Conservation (phyloP, 1,140 invertebrate genomes). For the Reticulitermes speratus region DNA sequence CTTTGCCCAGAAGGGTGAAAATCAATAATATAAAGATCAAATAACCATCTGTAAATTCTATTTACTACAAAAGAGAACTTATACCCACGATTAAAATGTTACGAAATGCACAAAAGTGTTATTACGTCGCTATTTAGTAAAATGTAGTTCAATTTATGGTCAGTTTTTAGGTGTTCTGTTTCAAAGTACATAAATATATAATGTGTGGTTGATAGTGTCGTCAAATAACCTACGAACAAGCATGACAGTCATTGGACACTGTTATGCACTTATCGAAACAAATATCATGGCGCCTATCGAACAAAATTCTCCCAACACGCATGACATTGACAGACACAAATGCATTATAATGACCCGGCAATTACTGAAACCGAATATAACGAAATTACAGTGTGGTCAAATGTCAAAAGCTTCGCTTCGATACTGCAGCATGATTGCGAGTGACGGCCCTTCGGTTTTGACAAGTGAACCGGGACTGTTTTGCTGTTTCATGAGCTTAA, state of each 20-base stretch:
- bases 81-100: too few species aligned
- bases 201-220: too few species aligned
- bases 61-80: too few species aligned
- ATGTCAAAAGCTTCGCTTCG: background rate
- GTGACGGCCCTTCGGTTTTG: background rate
- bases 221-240: too few species aligned
- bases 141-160: too few species aligned
- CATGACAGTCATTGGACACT: background rate
- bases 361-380: background rate
- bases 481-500: background rate
- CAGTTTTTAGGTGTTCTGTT: too few species aligned
- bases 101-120: too few species aligned
- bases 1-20: too few species aligned
- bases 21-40: too few species aligned
- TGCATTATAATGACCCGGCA: background rate
- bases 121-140: too few species aligned
- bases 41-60: too few species aligned
- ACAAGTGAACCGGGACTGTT: background rate
- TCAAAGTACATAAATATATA: too few species aligned
- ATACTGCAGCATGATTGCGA: background rate
- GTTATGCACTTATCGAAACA: background rate
- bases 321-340: background rate
- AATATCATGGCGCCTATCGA: background rate
- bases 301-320: background rate
- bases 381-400: constrained; percentile 7